Percentiles rank a stretch among this genome's conserved stretches.
phyloP scores from a whole-genome alignment of 2,888 invertebrate genomes.

The Trimorus sp. region DNA sequence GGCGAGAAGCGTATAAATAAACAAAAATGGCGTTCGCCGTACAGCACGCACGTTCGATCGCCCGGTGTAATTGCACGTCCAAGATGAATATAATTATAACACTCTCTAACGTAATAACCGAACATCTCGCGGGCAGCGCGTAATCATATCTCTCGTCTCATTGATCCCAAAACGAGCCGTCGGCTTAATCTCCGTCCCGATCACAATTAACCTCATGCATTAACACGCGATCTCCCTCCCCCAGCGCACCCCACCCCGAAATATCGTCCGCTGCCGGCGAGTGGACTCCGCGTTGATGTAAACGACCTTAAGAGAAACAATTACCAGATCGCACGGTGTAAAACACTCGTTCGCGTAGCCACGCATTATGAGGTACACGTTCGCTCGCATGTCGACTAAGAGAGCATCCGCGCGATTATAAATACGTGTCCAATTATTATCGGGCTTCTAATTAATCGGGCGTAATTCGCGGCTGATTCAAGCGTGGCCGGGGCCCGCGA shows the following conservation, averaged over 20 bases:
- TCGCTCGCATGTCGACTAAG: constrained; percentile 47
- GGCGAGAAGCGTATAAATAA: constrained; percentile 12
- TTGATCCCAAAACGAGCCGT: constrained; percentile 55
- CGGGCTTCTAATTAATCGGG: constrained; percentile 66
- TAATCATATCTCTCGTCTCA: constrained; percentile 57
- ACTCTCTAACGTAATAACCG: constrained; percentile 49
- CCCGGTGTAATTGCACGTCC: constrained; percentile 25
- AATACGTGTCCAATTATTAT: constrained; percentile 66
- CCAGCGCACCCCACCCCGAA: constrained; percentile 22
- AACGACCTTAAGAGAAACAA: constrained; percentile 59
- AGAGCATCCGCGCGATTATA: constrained; percentile 57
- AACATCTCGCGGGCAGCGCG: constrained; percentile 33
- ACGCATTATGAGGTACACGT: constrained; percentile 59
- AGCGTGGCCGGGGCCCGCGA: constrained; percentile 56
- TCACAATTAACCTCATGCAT: constrained; percentile 59
- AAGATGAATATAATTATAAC: constrained; percentile 58
- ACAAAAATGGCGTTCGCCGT: constrained; percentile 19
- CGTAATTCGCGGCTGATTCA: constrained; percentile 65
- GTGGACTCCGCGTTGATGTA: constrained; percentile 49
- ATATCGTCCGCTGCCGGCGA: constrained; percentile 52
- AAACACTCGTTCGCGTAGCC: constrained; percentile 57
- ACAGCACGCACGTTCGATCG: constrained; percentile 10
- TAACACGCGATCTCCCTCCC: constrained; percentile 48
- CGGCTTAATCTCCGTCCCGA: constrained; percentile 54
- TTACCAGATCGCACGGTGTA: constrained; percentile 64